Evolutionary conservation across 2,888 invertebrate genomes (phyloP).

Genomic region (Axea sp.): DNA sequence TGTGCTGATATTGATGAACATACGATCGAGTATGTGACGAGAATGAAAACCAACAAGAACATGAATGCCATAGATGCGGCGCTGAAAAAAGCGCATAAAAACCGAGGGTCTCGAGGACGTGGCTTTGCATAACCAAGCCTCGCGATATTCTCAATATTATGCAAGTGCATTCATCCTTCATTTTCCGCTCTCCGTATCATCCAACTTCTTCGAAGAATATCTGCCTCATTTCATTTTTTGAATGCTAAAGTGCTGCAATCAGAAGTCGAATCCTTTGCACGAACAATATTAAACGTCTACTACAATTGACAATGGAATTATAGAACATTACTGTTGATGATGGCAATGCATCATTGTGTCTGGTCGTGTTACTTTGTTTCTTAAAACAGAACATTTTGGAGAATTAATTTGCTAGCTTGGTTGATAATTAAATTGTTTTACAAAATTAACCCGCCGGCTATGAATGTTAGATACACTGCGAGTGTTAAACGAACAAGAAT

Average conservation of each 20-base stretch:
- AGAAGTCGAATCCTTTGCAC: conserved; percentile 12
- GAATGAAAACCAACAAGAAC: conserved; percentile 46
- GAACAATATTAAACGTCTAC: conserved; percentile 49
- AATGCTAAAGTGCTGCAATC: conserved; percentile 48
- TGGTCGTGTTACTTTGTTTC: conserved; percentile 14
- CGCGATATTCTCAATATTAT: conserved; percentile 58
- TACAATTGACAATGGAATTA: conserved; percentile 49
- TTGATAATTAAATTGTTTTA: no score
- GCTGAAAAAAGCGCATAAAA: conserved; percentile 23
- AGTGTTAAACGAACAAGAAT: no score
- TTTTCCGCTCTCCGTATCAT: conserved; percentile 39
- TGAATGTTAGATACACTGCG: no score
- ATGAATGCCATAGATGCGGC: background rate
- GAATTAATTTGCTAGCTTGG: no score
- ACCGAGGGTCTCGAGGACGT: conserved; percentile 32
- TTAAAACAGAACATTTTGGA: no score
- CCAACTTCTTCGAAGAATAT: conserved; percentile 27
- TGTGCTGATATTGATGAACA: no score
- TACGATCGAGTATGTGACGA: conserved; percentile 42
- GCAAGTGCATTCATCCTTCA: conserved; percentile 57
- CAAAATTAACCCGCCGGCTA: no score
- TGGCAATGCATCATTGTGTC: conserved; percentile 32
- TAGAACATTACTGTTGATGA: conserved; percentile 19
- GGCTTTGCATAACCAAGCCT: conserved; percentile 57
- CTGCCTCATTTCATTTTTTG: conserved; percentile 58